Evolutionary conservation across 2,113 vertebrate genomes (phyloP).

Genomic region (Alaudala cheleensis): DNA sequence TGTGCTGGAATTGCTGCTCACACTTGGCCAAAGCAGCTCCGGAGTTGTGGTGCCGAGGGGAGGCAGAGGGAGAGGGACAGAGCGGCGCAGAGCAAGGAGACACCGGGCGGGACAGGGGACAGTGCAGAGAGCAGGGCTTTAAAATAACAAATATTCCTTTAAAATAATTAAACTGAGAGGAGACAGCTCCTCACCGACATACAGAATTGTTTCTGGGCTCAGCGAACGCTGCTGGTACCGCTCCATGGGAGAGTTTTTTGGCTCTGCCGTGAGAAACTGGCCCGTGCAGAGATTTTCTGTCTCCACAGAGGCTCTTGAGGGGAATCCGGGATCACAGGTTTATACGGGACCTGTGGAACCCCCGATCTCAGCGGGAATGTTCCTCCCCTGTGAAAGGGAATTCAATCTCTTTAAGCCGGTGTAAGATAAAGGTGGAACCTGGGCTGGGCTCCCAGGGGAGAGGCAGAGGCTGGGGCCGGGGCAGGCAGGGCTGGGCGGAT

Average conservation of each 20-base stretch:
- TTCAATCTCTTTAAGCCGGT: neutral
- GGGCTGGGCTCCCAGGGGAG: neutral
- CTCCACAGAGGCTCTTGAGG: accelerated
- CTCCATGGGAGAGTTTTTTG: neutral
- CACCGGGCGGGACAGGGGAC: neutral
- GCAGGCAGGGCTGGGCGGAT: neutral
- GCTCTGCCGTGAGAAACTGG: neutral
- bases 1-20: too few species aligned
- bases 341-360: accelerated
- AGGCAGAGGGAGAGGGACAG: neutral
- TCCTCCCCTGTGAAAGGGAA: neutral
- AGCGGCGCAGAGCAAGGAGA: neutral
- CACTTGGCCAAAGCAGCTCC: too few species aligned
- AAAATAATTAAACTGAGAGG: neutral
- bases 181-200: neutral
- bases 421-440: neutral
- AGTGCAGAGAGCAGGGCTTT: neutral
- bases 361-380: neutral
- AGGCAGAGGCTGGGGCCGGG: neutral
- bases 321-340: neutral
- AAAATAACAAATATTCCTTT: neutral
- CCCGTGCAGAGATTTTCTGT: neutral
- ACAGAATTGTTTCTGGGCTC: neutral
- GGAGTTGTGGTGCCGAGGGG: neutral
- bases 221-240: neutral